A percentile compares a stretch with the other conserved stretches of the same genome.
Evolutionary conservation across 2,113 vertebrate species (phyloP).

Genomic region (Pitta sordida): DNA sequence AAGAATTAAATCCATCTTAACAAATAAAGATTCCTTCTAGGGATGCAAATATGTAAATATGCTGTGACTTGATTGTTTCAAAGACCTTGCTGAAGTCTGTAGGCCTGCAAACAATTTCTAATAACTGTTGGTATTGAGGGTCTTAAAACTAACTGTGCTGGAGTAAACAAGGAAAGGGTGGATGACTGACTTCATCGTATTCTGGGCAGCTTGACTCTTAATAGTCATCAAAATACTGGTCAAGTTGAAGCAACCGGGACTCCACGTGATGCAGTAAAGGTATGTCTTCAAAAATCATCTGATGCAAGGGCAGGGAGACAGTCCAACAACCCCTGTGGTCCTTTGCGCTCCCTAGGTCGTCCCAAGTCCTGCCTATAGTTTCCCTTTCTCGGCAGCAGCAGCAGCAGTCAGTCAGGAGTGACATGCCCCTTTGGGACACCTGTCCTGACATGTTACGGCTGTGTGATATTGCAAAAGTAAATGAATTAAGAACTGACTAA

Average conservation of each 20-base stretch:
- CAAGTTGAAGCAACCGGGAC: background rate
- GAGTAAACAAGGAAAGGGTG: background rate
- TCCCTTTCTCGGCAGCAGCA: background rate
- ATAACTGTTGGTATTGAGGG: background rate
- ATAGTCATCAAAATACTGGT: background rate
- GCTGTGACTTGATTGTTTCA: background rate
- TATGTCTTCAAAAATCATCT: background rate
- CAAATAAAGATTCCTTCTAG: background rate
- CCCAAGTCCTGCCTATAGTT: background rate
- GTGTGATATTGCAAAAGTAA: slow-evolving; percentile 6
- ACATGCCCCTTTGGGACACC: background rate
- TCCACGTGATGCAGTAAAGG: background rate
- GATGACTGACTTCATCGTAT: background rate
- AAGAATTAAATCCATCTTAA: background rate
- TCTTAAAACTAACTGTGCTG: background rate
- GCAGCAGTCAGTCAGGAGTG: background rate
- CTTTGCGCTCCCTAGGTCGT: background rate
- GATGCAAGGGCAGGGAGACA: background rate
- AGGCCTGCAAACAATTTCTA: background rate
- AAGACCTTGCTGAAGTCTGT: background rate
- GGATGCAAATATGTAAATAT: background rate
- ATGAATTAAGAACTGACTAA: background rate
- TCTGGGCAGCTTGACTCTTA: background rate
- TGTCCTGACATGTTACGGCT: background rate
- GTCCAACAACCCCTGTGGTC: background rate